Percentiles rank a stretch among this genome's conserved stretches.
Conservation (phyloP, 1,140 invertebrate species). For the Drosophila repletoides region DNA sequence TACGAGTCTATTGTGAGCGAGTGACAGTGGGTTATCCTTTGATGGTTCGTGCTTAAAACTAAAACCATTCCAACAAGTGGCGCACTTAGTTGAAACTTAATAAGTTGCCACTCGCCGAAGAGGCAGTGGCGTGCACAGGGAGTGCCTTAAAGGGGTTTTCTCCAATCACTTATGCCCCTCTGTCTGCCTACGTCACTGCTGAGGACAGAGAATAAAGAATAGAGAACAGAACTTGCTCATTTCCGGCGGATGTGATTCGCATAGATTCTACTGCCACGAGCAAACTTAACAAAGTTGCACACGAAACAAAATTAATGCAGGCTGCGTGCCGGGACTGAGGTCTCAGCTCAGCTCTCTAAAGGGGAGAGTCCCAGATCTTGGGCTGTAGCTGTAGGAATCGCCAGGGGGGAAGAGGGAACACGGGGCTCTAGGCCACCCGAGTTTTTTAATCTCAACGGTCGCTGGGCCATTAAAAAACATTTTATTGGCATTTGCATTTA, state of each 20-base stretch:
- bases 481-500: constrained; percentile 73
- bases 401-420: background rate
- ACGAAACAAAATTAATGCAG: constrained; percentile 71
- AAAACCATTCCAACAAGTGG: constrained; percentile 46
- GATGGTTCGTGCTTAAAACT: constrained; percentile 32
- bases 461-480: constrained; percentile 57
- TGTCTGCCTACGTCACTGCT: too few species aligned
- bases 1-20: background rate
- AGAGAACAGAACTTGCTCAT: constrained; percentile 59
- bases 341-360: background rate
- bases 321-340: constrained; percentile 39
- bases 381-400: too few species aligned
- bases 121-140: background rate
- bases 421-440: background rate
- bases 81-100: constrained; percentile 74
- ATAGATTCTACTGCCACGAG: constrained; percentile 22
- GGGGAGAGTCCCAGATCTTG: background rate
- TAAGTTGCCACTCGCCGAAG: constrained; percentile 36
- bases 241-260: constrained; percentile 70
- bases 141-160: too few species aligned
- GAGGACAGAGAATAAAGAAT: too few species aligned
- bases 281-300: constrained; percentile 10
- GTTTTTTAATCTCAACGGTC: constrained; percentile 3
- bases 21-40: background rate
- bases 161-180: too few species aligned